A percentile compares a stretch with the other conserved stretches of the same genome.
Conservation (phyloP, 1,140 invertebrate genomes). For the Yoshiicerus persimilis region DNA sequence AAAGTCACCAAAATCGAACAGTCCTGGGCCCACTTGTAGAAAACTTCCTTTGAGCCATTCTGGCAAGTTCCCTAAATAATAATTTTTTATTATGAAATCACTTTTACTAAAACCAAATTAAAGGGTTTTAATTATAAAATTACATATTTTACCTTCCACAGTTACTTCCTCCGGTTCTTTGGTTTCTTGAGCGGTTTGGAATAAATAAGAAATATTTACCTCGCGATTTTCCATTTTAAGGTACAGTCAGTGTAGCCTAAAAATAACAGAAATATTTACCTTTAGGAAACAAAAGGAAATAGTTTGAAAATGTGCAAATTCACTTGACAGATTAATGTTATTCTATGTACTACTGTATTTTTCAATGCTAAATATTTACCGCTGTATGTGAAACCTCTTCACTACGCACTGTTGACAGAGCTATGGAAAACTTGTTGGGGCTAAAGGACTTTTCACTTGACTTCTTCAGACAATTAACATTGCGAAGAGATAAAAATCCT, state of each 20-base stretch:
- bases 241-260: too few relatives aligned
- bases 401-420: not conserved
- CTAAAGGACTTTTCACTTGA: not conserved
- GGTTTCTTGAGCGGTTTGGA: conserved; percentile 2
- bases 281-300: too few relatives aligned
- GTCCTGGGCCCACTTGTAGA: conserved; percentile 32
- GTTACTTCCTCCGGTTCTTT: not conserved
- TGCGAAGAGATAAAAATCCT: not conserved
- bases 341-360: not conserved
- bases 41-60: conserved; percentile 37
- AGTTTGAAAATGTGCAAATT: not conserved
- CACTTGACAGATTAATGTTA: not conserved
- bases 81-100: too few relatives aligned
- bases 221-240: not conserved
- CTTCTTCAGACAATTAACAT: not conserved
- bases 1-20: conserved; percentile 30
- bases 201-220: not conserved
- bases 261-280: too few relatives aligned
- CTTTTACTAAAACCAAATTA: too few relatives aligned
- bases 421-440: not conserved
- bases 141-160: not conserved
- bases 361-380: not conserved
- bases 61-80: conserved; percentile 34
- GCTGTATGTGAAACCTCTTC: not conserved
- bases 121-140: not conserved